phyloP scores from a whole-genome alignment of 2,113 vertebrate genomes.

The Vireo altiloquus region DNA sequence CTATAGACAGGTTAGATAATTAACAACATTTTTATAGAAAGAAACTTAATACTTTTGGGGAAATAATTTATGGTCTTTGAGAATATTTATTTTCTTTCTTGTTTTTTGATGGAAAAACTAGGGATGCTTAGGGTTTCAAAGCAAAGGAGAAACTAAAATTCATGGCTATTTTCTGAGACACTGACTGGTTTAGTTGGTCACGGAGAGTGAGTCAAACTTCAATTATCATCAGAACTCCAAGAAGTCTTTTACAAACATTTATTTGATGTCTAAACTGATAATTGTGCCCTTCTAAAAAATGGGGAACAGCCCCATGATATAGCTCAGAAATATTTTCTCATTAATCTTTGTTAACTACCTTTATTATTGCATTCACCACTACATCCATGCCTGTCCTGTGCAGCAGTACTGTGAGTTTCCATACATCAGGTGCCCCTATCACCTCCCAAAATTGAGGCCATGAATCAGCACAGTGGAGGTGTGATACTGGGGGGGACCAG shows the following conservation, averaged over 20 bases:
- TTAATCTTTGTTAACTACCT: not conserved
- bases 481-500: not conserved
- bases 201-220: not conserved
- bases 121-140: not conserved
- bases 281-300: not conserved
- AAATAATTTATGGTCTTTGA: not conserved
- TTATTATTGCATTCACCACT: not conserved
- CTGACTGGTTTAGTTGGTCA: not conserved
- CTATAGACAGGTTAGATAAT: not conserved
- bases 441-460: not conserved
- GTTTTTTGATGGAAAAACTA: not conserved
- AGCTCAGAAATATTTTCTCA: not conserved
- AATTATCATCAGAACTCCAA: not conserved
- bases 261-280: not conserved
- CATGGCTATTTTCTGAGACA: not conserved
- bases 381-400: not conserved
- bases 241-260: not conserved
- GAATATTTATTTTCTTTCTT: not conserved
- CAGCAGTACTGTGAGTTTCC: not conserved
- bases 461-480: not conserved
- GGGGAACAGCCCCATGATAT: rapidly evolving
- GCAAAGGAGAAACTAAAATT: not conserved
- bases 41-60: not conserved
- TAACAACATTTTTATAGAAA: not conserved
- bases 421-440: not conserved